Evolutionary conservation across 2,797 vertebrate species (phyloP).

Genomic region (Phylloscopus collybita): DNA sequence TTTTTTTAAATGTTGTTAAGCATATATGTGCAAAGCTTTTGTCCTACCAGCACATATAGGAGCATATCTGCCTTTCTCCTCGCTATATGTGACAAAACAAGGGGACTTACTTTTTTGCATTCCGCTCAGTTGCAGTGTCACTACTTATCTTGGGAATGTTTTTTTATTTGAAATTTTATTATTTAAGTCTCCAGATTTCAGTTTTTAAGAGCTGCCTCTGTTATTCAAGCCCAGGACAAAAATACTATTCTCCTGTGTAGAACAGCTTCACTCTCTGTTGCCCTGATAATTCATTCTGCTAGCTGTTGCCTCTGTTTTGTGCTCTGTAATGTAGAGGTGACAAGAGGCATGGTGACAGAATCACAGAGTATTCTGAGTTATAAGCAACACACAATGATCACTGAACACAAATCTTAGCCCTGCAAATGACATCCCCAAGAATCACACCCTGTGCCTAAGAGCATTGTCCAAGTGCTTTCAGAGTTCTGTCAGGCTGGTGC

Average conservation of each 20-base stretch:
- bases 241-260: neutral
- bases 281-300: neutral
- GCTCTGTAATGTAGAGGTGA: neutral
- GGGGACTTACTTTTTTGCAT: neutral
- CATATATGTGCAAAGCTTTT: neutral
- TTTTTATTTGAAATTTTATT: neutral
- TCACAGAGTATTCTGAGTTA: neutral
- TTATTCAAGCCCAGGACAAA: neutral
- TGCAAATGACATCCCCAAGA: neutral
- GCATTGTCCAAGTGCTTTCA: neutral
- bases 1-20: fast-evolving
- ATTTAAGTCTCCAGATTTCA: neutral
- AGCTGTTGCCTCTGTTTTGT: neutral
- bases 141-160: neutral
- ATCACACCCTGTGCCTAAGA: neutral
- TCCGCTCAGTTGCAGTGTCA: neutral
- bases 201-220: neutral
- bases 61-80: neutral
- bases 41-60: neutral
- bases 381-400: neutral
- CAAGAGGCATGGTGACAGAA: neutral
- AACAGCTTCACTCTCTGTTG: neutral
- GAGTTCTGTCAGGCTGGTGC: neutral
- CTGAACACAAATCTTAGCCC: neutral
- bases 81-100: neutral